Conservation (phyloP, 2,797 vertebrate species). For the Lepus oiostolus region DNA sequence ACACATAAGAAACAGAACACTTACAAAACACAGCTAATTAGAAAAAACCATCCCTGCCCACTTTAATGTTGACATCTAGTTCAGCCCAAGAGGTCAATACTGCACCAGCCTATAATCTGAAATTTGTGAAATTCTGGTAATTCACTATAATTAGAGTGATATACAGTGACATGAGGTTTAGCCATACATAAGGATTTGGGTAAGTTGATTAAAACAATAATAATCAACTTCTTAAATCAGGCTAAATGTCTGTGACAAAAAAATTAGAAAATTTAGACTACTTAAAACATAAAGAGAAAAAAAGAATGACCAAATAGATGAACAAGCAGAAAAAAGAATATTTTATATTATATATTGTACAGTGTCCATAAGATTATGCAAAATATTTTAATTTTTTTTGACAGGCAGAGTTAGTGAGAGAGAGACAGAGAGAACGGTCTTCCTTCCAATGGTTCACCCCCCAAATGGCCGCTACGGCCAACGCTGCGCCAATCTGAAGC, state of each 20-base stretch:
- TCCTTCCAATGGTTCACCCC: too few species aligned
- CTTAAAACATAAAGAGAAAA: neutral
- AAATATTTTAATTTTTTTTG: neutral
- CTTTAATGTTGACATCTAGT: neutral
- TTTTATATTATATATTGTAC: neutral
- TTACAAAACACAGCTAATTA: neutral
- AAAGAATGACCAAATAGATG: neutral
- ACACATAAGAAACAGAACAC: neutral
- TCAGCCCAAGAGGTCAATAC: neutral
- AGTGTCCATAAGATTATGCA: too few species aligned
- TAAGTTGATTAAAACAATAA: neutral
- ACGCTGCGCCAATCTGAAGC: too few species aligned
- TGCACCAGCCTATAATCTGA: neutral
- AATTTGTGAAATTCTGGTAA: neutral
- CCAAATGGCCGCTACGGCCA: too few species aligned
- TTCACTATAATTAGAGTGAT: neutral
- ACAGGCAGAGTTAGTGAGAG: too few species aligned
- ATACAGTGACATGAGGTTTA: neutral
- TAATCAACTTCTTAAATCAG: conserved; percentile 9
- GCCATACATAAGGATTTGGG: neutral
- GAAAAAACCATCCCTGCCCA: neutral
- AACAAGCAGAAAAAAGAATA: neutral
- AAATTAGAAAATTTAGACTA: neutral
- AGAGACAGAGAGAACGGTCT: too few species aligned
- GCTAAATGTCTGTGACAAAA: neutral